Percentiles rank a stretch among this genome's conserved stretches.
Evolutionary conservation across 1,140 invertebrate genomes (phyloP).

Genomic region (Diachasma alloeum): DNA sequence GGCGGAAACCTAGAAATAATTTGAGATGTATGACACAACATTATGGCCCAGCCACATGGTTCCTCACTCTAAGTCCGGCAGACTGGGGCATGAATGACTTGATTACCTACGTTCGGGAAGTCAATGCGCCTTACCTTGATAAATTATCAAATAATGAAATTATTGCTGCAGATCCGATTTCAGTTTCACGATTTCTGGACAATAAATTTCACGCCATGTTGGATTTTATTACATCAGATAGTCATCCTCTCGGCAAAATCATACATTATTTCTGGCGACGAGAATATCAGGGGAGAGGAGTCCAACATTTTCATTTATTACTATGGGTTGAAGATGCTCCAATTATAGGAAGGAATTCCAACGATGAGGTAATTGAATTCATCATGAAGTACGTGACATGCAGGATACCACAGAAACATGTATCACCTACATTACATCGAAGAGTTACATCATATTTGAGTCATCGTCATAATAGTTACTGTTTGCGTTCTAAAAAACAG

Average conservation of each 20-base stretch:
- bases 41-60: no score
- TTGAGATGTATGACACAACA: no score
- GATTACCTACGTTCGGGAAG: no score
- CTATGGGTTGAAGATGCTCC: constrained; percentile 1
- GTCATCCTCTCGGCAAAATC: constrained; percentile 40
- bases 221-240: constrained; percentile 37
- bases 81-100: no score
- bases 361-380: background rate
- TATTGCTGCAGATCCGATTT: constrained; percentile 38
- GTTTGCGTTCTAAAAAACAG: background rate
- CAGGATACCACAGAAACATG: background rate
- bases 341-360: background rate
- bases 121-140: no score
- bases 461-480: constrained; percentile 4
- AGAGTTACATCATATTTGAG: background rate
- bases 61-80: no score
- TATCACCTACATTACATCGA: constrained; percentile 1
- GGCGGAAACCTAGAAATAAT: no score
- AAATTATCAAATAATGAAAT: no score
- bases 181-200: constrained; percentile 40
- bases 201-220: constrained; percentile 43
- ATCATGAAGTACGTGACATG: background rate
- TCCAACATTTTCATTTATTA: background rate
- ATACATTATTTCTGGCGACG: constrained; percentile 9
- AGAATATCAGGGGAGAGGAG: background rate